These are phyloP conservation scores for Cryptus armator DNA, from an alignment of 2,888 invertebrate genomes.

Conservation along the genomic window DNA sequence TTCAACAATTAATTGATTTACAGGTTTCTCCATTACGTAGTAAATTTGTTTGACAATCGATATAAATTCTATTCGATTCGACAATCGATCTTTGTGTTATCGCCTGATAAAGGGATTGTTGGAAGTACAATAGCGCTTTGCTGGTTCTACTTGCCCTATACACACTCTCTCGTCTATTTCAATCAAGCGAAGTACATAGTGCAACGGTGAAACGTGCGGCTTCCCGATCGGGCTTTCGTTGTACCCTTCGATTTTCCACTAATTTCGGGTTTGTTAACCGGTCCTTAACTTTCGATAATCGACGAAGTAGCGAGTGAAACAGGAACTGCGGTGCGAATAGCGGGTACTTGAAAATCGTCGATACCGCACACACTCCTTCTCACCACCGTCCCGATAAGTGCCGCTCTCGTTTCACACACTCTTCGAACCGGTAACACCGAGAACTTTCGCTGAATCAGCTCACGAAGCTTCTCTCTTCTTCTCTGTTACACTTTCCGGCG, in stretches of 20 bases:
- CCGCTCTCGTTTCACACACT: constrained; percentile 27
- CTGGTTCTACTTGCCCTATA: neutral
- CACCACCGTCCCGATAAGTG: constrained; percentile 29
- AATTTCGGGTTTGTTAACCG: constrained; percentile 41
- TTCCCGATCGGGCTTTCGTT: constrained; percentile 18
- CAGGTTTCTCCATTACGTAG: neutral
- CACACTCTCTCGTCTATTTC: constrained; percentile 14
- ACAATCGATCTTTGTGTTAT: neutral
- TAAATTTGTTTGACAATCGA: neutral
- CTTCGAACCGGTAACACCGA: neutral
- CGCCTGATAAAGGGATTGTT: neutral
- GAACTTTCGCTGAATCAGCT: constrained; percentile 58
- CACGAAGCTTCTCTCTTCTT: constrained; percentile 30
- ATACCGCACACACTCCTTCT: constrained; percentile 18
- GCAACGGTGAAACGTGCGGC: constrained; percentile 7
- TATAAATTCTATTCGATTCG: constrained; percentile 1
- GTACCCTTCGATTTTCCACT: constrained; percentile 38
- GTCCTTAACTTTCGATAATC: constrained; percentile 53
- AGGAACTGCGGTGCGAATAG: constrained; percentile 9
- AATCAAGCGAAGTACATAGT: neutral
- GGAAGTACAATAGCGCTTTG: neutral
- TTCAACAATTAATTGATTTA: neutral
- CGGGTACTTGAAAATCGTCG: constrained; percentile 35
- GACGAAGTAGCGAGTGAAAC: constrained; percentile 30
- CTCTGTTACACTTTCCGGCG: constrained; percentile 24